These are phyloP conservation scores for Pantherophis guttatus DNA, from an alignment of 2,113 vertebrate species.

Conservation along the genomic window DNA sequence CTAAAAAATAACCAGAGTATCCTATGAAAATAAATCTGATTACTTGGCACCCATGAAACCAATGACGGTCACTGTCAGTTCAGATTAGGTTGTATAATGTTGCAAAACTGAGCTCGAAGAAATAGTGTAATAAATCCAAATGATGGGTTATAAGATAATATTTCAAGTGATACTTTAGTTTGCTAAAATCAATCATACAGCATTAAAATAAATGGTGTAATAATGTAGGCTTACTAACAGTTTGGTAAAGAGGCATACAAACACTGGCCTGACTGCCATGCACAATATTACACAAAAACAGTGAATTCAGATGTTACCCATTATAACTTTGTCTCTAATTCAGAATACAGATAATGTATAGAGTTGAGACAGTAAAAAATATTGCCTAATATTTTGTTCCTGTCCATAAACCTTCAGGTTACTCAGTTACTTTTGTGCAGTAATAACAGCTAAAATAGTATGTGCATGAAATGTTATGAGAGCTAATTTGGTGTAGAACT, in stretches of 20 bases:
- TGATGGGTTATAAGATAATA: slow-evolving; percentile 38
- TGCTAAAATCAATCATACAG: slow-evolving; percentile 26
- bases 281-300: slow-evolving; percentile 22
- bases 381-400: not conserved
- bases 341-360: not conserved
- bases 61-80: slow-evolving; percentile 43
- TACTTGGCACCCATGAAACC: slow-evolving; percentile 43
- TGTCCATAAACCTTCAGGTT: not conserved
- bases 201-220: slow-evolving; percentile 38
- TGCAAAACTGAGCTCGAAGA: slow-evolving; percentile 38
- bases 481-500: not conserved
- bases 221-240: not conserved
- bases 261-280: not conserved
- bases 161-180: slow-evolving; percentile 23
- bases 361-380: not conserved
- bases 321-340: not conserved
- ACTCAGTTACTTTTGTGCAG: not conserved
- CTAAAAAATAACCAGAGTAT: slow-evolving; percentile 40
- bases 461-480: not conserved
- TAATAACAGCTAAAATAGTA: not conserved
- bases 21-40: slow-evolving; percentile 50
- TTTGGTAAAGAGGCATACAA: slow-evolving; percentile 2
- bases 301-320: not conserved
- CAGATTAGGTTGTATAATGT: slow-evolving; percentile 25
- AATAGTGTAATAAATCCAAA: slow-evolving; percentile 25